Percentiles rank a stretch among this genome's conserved stretches.
Conservation (phyloP, 2,113 vertebrate species). For the Oncorhynchus kisutch region DNA sequence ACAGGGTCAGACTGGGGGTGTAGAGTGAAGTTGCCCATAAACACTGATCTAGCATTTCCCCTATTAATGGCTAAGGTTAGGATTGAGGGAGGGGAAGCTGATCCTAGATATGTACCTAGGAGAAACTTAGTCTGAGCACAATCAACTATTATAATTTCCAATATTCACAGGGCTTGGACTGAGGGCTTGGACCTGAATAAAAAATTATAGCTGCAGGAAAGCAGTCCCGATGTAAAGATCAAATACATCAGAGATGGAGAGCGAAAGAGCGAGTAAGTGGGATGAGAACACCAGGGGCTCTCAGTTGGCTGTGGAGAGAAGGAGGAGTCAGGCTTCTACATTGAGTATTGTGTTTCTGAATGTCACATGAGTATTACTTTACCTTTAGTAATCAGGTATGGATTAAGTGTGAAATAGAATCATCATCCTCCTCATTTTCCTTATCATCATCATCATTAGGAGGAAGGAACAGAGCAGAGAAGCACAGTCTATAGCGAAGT, state of each 20-base stretch:
- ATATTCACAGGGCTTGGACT: too few species aligned
- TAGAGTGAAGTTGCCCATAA: too few species aligned
- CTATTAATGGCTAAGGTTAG: too few species aligned
- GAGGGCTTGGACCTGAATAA: not conserved
- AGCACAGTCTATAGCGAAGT: conserved; percentile 42
- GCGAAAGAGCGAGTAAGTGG: not conserved
- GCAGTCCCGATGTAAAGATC: not conserved
- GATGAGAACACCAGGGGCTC: conserved; percentile 1
- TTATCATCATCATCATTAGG: conserved; percentile 46
- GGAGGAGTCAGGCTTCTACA: conserved; percentile 24
- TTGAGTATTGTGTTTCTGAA: conserved; percentile 18
- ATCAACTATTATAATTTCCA: too few species aligned
- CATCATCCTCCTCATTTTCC: conserved; percentile 28
- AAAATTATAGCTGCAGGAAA: not conserved
- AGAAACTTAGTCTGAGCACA: too few species aligned
- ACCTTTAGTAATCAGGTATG: conserved; percentile 56
- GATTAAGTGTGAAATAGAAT: conserved; percentile 47
- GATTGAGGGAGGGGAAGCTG: too few species aligned
- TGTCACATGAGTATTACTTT: conserved; percentile 39
- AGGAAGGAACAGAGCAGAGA: conserved; percentile 57
- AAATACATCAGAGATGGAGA: not conserved
- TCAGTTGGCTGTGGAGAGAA: not conserved
- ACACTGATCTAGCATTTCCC: not conserved
- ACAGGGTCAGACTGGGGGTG: not conserved
- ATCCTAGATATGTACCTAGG: too few species aligned